Evolutionary conservation across 2,113 vertebrate species (phyloP).

Genomic region (Balaenoptera acutorostrata): DNA sequence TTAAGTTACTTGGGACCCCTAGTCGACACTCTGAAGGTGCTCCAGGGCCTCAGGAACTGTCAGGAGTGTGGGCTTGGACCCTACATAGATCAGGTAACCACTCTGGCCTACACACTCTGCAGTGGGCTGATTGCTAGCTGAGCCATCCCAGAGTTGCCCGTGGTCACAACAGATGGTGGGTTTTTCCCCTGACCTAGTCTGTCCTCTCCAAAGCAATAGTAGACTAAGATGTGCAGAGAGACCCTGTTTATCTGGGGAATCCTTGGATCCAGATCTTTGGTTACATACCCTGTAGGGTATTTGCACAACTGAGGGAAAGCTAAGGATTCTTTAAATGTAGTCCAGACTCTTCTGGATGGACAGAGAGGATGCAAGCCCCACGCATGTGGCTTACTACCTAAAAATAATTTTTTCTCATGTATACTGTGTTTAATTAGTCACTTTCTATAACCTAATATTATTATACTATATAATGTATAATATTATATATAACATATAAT

Average conservation of each 20-base stretch:
- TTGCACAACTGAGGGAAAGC: not conserved
- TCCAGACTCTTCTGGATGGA: not conserved
- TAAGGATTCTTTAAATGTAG: not conserved
- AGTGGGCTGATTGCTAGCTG: too few species aligned
- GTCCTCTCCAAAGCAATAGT: not conserved
- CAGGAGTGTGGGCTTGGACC: not conserved
- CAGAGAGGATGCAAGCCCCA: not conserved
- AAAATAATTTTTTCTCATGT: not conserved
- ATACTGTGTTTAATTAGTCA: not conserved
- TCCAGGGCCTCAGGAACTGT: not conserved
- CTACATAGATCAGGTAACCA: not conserved
- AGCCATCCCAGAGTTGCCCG: not conserved
- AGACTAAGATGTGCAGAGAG: not conserved
- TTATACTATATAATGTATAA: not conserved
- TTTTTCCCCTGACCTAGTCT: not conserved
- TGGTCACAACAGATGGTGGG: not conserved
- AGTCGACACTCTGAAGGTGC: not conserved
- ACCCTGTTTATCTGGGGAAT: not conserved
- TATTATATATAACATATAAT: not conserved
- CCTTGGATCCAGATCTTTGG: not conserved
- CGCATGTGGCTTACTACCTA: not conserved
- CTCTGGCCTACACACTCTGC: not conserved
- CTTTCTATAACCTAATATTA: not conserved
- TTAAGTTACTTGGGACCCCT: not conserved
- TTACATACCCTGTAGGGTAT: not conserved